These are phyloP conservation scores for Chrysopa pallens DNA, from an alignment of 1,140 invertebrate genomes.

Conservation along the genomic window DNA sequence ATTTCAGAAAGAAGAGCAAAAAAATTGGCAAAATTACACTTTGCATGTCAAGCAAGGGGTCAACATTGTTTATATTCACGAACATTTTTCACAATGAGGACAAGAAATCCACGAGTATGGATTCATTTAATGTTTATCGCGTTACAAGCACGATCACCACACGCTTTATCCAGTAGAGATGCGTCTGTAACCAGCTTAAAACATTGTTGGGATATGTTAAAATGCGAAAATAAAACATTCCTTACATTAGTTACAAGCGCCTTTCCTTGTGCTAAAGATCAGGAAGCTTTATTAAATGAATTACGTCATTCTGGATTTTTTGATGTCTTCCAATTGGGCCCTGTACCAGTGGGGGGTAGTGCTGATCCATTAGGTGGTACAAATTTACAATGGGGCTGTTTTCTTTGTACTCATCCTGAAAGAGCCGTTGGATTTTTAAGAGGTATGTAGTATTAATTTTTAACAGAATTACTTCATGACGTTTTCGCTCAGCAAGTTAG, in stretches of 20 bases:
- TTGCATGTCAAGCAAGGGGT: slow-evolving; percentile 70
- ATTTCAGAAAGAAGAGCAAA: slow-evolving; percentile 58
- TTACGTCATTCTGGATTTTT: slow-evolving; percentile 73
- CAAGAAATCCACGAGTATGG: slow-evolving; percentile 74
- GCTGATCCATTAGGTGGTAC: slow-evolving; percentile 21
- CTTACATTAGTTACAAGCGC: slow-evolving; percentile 80
- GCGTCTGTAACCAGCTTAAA: slow-evolving; percentile 66
- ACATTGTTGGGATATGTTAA: slow-evolving; percentile 84
- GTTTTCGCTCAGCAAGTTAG: no score
- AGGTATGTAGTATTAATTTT: slow-evolving; percentile 16
- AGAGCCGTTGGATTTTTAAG: slow-evolving; percentile 62
- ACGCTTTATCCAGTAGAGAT: slow-evolving; percentile 68
- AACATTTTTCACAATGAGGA: slow-evolving; percentile 71
- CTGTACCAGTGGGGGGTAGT: slow-evolving; percentile 24
- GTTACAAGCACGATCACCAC: slow-evolving; percentile 61
- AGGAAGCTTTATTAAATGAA: slow-evolving; percentile 69
- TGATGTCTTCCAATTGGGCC: slow-evolving; percentile 72
- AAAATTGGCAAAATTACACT: slow-evolving; percentile 74
- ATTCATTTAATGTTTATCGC: slow-evolving; percentile 92
- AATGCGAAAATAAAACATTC: slow-evolving; percentile 77
- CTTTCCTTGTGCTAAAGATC: slow-evolving; percentile 79
- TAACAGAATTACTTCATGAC: neutral
- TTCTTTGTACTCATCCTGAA: slow-evolving; percentile 82
- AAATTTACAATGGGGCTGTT: slow-evolving; percentile 57
- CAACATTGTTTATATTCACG: slow-evolving; percentile 79